Evolutionary conservation across 1,140 invertebrate species (phyloP), one percentile per base, ranked within the genome.

Genomic region (Scaptomyza hsui): DNA sequence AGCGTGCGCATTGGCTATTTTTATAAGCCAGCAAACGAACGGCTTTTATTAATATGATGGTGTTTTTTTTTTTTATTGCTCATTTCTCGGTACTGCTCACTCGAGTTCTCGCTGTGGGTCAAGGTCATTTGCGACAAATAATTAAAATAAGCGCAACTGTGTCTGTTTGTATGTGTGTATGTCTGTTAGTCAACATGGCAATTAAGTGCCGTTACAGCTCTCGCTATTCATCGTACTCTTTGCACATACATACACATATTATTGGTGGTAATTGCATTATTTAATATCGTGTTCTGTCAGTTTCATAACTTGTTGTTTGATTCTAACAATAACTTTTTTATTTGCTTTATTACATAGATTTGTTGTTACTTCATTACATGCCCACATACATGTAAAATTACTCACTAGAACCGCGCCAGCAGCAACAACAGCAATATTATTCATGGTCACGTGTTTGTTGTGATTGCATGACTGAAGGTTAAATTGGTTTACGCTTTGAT

Each of bases 401-500:
- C 26, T 29, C 26, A 29, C 26, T 6, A 29, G 26, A 29, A 26
- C 24, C 4, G n/a, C 4, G n/a, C 59, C 35, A 42, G 39, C 41
- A 26, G 16, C 26, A 52, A 16, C 5, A 47, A 4, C 7, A 9
- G 35, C 9, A 42, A 59, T 52, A 55, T 35, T 68, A 61, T 68
- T 73, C 63, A 85, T 68, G 81, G 80, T 76, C 80, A 85, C 75
- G 75, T 83, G 80, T 74, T 71, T 64, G 65, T 78, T 83, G 42
- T 64, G 60, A 57, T 75, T 69, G 71, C 60, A 64, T 71, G 59
- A 19, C 47, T 51, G 68, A 86, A 88, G 81, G 81, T 81, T 73
- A 62, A 69, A 77, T 78, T 64, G 72, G 81, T 86, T 86, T 72
- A 81, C 82, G 80, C 81, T 85, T 85, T 85, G 81, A 85, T 86